These are phyloP conservation scores for Patella caerulea DNA, from an alignment of 2,888 invertebrate genomes.

Conservation along the genomic window DNA sequence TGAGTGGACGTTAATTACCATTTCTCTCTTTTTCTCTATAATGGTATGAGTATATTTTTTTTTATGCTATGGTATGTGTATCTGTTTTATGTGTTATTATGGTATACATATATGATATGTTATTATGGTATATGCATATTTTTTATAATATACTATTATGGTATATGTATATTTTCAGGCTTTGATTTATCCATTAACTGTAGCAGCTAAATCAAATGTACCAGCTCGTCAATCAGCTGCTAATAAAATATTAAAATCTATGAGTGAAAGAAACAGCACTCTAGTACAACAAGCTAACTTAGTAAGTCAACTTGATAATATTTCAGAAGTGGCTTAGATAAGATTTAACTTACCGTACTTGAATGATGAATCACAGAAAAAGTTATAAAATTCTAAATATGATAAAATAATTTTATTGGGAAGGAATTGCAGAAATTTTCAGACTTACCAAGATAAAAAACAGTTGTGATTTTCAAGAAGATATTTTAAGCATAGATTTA, in stretches of 20 bases:
- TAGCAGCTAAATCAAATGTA: constrained; percentile 84
- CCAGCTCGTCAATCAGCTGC: constrained; percentile 82
- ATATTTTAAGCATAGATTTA: no score
- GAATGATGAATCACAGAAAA: no score
- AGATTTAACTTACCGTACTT: no score
- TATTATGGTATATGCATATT: background rate
- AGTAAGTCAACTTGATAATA: constrained; percentile 76
- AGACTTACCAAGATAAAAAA: no score
- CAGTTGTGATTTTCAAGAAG: no score
- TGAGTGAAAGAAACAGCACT: constrained; percentile 93
- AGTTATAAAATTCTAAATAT: no score
- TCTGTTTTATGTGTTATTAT: background rate
- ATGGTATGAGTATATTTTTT: background rate
- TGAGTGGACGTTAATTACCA: no score
- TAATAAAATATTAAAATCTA: constrained; percentile 92
- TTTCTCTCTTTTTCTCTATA: background rate
- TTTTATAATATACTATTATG: background rate
- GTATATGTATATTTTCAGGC: constrained; percentile 74
- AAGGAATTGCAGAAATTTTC: no score
- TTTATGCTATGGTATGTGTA: background rate
- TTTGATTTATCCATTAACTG: constrained; percentile 95
- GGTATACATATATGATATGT: background rate
- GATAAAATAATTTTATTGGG: no score
- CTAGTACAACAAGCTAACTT: constrained; percentile 96
- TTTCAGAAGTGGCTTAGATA: no score